phyloP scores from a whole-genome alignment of 2,888 invertebrate species.

The Stictocephala bisonia region DNA sequence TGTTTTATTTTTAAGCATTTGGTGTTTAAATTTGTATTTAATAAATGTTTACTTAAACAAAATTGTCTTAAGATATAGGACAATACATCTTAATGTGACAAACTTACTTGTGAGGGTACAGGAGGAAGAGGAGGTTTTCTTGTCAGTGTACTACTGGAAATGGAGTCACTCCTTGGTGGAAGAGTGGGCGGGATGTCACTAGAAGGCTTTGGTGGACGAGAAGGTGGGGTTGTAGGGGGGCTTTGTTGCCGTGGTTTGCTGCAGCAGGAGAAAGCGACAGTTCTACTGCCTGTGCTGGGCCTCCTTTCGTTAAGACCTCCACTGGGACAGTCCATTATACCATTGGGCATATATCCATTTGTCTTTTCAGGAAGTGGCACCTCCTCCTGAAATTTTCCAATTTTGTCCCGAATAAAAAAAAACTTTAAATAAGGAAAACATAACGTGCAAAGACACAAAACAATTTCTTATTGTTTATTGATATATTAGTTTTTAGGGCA shows the following conservation, averaged over 20 bases:
- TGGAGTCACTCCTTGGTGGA: conserved; percentile 68
- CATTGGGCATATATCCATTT: conserved; percentile 42
- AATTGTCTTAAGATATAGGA: too few species aligned
- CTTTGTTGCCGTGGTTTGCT: conserved; percentile 50
- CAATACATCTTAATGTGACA: too few species aligned
- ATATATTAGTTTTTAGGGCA: too few species aligned
- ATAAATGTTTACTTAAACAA: too few species aligned
- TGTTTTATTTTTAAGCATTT: too few species aligned
- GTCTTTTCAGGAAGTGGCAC: conserved; percentile 22
- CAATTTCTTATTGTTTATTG: too few species aligned
- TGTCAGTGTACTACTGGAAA: conserved; percentile 66
- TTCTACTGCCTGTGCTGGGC: conserved; percentile 46
- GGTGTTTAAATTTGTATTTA: too few species aligned
- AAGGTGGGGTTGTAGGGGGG: conserved; percentile 44
- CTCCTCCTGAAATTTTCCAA: neutral
- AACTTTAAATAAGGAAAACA: too few species aligned
- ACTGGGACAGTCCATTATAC: neutral
- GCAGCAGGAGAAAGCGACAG: conserved; percentile 52
- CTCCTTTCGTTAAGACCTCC: conserved; percentile 33
- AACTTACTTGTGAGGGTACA: conserved; percentile 73
- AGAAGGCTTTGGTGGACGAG: conserved; percentile 57
- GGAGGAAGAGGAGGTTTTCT: conserved; percentile 81
- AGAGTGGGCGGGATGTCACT: conserved; percentile 66
- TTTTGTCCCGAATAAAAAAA: too few species aligned
- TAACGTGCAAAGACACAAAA: too few species aligned